These are phyloP conservation scores for Nasonia vitripennis DNA, from an alignment of 1,140 invertebrate genomes.

Conservation along the genomic window DNA sequence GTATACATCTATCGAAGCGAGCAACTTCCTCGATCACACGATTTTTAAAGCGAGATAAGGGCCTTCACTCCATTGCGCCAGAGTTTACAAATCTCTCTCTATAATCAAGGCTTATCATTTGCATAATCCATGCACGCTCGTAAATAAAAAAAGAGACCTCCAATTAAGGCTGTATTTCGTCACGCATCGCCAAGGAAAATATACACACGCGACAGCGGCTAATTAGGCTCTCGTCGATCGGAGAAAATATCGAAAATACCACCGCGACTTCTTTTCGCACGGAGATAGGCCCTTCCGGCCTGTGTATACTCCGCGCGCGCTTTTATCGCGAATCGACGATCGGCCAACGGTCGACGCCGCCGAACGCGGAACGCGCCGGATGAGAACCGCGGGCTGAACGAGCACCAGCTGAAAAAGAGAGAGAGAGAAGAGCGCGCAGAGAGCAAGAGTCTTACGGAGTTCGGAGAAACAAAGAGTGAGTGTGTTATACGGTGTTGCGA, in stretches of 20 bases:
- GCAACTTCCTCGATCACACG: slow-evolving; percentile 3
- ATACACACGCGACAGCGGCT: too few species aligned
- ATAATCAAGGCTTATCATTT: not conserved
- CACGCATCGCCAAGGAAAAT: not conserved
- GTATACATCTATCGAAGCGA: not conserved
- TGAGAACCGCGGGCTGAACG: slow-evolving; percentile 43
- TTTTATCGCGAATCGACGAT: slow-evolving; percentile 46
- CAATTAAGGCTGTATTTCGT: slow-evolving; percentile 8
- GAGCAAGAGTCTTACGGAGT: not conserved
- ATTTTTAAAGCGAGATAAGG: slow-evolving; percentile 17
- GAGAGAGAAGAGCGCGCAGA: not conserved
- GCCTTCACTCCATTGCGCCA: too few species aligned
- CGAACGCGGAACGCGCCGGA: slow-evolving; percentile 35
- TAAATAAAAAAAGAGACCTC: not conserved
- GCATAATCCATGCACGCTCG: not conserved
- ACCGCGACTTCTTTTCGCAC: slow-evolving; percentile 8
- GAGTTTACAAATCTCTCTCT: not conserved
- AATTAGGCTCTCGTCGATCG: not conserved
- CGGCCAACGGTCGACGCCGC: not conserved
- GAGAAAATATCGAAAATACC: not conserved
- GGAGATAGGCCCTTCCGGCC: slow-evolving; percentile 46
- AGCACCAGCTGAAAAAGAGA: slow-evolving; percentile 26
- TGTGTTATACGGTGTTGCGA: not conserved
- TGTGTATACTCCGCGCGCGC: not conserved
- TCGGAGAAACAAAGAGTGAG: slow-evolving; percentile 39